These are phyloP conservation scores for Periparus ater DNA, from an alignment of 2,797 vertebrate genomes.

Conservation along the genomic window DNA sequence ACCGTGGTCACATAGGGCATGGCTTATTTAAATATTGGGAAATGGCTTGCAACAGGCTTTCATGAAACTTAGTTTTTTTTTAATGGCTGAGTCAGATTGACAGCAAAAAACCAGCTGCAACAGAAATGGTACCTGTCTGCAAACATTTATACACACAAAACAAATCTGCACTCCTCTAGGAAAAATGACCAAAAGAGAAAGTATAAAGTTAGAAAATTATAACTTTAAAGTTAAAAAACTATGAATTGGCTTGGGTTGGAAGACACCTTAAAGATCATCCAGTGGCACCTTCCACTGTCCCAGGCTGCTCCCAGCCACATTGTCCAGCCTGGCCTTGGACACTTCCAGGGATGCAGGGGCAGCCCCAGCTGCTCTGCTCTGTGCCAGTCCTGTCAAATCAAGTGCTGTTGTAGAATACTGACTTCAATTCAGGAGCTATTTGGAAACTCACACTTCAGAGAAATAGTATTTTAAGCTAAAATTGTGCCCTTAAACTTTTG, in stretches of 20 bases:
- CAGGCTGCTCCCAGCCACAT: neutral
- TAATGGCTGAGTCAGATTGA: neutral
- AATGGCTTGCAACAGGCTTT: neutral
- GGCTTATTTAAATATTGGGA: neutral
- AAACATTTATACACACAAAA: neutral
- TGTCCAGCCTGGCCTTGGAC: rapidly evolving
- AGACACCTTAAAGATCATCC: neutral
- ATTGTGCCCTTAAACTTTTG: neutral
- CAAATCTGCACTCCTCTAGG: neutral
- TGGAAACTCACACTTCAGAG: neutral
- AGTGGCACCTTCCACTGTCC: neutral
- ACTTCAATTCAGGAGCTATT: neutral
- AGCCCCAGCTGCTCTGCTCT: neutral
- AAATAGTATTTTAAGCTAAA: neutral
- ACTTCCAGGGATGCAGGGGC: neutral
- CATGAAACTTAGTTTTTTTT: neutral
- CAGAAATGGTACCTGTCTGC: neutral
- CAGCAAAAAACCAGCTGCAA: neutral
- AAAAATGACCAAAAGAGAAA: neutral
- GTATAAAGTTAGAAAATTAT: no score
- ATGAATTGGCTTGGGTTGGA: neutral
- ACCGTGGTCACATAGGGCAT: neutral
- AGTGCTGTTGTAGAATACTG: neutral
- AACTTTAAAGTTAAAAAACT: neutral
- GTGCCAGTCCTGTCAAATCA: neutral